Percentiles rank a stretch among this genome's conserved stretches.
These are phyloP conservation scores for Callyntrura sp. DNA, from an alignment of 2,888 invertebrate species.

Conservation along the genomic window DNA sequence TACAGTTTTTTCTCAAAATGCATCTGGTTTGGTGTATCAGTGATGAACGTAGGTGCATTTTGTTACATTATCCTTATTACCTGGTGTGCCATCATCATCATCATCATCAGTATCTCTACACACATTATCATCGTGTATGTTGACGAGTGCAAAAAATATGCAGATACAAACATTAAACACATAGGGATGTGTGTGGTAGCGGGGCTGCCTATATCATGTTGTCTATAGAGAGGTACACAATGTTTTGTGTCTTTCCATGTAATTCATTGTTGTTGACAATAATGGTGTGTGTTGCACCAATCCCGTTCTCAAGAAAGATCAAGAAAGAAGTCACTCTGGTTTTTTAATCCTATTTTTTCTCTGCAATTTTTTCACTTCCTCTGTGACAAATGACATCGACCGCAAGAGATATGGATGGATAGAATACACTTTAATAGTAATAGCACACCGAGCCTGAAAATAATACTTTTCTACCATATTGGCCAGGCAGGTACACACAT, in stretches of 20 bases:
- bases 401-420: constrained; percentile 46
- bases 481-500: not conserved
- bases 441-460: constrained; percentile 2
- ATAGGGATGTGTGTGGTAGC: not conserved
- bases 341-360: constrained; percentile 34
- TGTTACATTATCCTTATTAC: constrained; percentile 33
- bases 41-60: constrained; percentile 18
- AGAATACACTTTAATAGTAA: constrained; percentile 20
- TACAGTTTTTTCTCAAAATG: constrained; percentile 60
- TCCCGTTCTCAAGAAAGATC: constrained; percentile 37
- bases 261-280: constrained; percentile 47
- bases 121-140: not conserved
- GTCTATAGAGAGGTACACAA: no score
- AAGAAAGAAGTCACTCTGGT: constrained; percentile 49
- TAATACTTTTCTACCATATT: not conserved
- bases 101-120: not conserved
- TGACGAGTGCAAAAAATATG: constrained; percentile 11
- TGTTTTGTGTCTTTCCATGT: not conserved
- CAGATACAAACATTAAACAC: not conserved
- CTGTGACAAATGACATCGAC: constrained; percentile 67
- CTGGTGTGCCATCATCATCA: constrained; percentile 28
- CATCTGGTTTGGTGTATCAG: constrained; percentile 37
- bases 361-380: constrained; percentile 34
- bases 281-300: constrained; percentile 21
- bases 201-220: no score